Base-by-base conservation (phyloP, 2,113 vertebrate species). In the Petrocephalus zakoni region DNA sequence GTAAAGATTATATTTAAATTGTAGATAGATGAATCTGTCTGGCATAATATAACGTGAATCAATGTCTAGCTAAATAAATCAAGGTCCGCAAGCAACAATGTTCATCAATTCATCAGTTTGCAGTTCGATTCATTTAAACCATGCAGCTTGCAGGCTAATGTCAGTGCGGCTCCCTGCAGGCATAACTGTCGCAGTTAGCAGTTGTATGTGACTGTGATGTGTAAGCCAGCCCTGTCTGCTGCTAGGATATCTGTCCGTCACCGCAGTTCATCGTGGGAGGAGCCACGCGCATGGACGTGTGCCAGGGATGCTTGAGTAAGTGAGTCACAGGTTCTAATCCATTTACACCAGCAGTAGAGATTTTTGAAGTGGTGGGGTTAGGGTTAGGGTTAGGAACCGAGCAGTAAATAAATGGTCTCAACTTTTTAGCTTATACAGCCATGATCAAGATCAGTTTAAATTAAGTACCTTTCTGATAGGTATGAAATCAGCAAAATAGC, bases 291-390 rank as follows among this genome's bases (percentile, higher is more conserved):
- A 88, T 88, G 87, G 87, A 88, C 2, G 34, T 88, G 68, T 82
- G 87, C n/a, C 87, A 88, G 72, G 87, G 87, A 81, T 10, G 9
- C 7, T 72, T 88, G 68, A 55, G 87, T 88, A 72, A 55, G 87
- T 88, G 87, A 87, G 22, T 15, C n/a, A 25, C 46, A 11, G n/a
- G n/a, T 29, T 49, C 47, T 25, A 22, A 7, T 75, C 9, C 13
- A 25, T 51, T 8, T 75, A 10, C 68, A 29, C 37, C 5, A 4
- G 15, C 10, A 42, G 42, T 42, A 42, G 42, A 42, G 42, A 3
- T 42, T 42, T 42, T 42, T 42, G 42, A 42, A 42, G 42, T 42
- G 42, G 42, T 2, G 42, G 42, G n/a, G n/a, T n/a, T n/a, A n/a
- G n/a, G n/a, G n/a, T n/a, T n/a, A n/a, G n/a, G n/a, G n/a, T n/a